Evolutionary conservation across 2,888 invertebrate genomes (phyloP).

Genomic region (Fragum fragum): DNA sequence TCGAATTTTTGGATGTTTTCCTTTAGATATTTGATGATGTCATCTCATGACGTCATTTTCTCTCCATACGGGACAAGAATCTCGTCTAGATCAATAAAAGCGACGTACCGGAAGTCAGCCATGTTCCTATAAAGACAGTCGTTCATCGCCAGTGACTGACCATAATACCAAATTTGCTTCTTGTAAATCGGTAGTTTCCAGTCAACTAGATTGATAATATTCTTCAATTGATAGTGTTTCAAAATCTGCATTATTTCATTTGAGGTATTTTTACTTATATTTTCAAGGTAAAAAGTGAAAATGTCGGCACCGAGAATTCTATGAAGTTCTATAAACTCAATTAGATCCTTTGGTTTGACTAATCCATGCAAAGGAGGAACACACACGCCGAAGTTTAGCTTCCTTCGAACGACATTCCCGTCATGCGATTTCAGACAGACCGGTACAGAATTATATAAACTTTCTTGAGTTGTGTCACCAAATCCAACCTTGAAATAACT

Average conservation of each 20-base stretch:
- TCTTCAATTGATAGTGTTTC: conserved; percentile 67
- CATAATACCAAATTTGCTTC: conserved; percentile 78
- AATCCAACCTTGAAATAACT: conserved; percentile 14
- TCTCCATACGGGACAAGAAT: conserved; percentile 72
- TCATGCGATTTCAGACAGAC: conserved; percentile 42
- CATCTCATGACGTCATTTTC: conserved; percentile 60
- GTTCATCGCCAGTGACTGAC: conserved; percentile 81
- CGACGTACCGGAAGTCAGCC: conserved; percentile 70
- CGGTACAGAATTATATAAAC: conserved; percentile 19
- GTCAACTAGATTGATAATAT: conserved; percentile 68
- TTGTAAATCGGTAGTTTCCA: conserved; percentile 76
- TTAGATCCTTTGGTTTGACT: conserved; percentile 68
- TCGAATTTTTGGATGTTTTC: conserved; percentile 40
- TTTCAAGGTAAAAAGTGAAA: conserved; percentile 77
- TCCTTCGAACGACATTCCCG: conserved; percentile 40
- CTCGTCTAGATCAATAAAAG: conserved; percentile 83
- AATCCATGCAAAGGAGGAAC: conserved; percentile 81
- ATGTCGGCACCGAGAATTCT: conserved; percentile 77
- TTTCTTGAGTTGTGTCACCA: neutral
- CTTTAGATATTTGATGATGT: conserved; percentile 52
- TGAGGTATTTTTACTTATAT: conserved; percentile 47
- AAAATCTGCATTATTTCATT: conserved; percentile 67
- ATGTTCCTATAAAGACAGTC: conserved; percentile 83
- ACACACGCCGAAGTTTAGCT: conserved; percentile 76
- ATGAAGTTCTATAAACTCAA: conserved; percentile 81